These are phyloP conservation scores for Argyra leucocephala DNA, from an alignment of 2,888 invertebrate species.

Conservation along the genomic window DNA sequence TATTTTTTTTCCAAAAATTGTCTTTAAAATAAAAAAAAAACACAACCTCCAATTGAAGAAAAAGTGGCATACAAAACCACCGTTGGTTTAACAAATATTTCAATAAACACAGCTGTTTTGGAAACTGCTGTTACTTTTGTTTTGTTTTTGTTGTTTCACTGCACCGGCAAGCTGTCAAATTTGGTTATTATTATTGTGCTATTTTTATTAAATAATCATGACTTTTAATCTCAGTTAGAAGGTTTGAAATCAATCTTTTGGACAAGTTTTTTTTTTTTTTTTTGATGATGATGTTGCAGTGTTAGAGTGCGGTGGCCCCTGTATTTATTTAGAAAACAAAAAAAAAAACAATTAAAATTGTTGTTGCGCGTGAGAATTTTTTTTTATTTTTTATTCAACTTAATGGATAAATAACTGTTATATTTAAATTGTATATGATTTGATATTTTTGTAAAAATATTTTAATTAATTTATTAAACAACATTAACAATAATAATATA, in stretches of 20 bases:
- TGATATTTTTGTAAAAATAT: background rate
- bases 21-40: background rate
- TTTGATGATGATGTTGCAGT: background rate
- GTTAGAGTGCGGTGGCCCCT: background rate
- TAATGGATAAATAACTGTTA: background rate
- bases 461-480: background rate
- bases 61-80: background rate
- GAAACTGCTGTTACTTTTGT: background rate
- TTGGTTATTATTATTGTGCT: background rate
- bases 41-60: background rate
- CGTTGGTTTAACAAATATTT: background rate
- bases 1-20: background rate
- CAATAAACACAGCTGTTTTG: background rate
- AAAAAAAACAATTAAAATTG: background rate
- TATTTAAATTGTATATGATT: background rate
- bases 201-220: background rate
- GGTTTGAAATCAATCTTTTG: background rate
- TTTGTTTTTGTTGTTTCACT: background rate
- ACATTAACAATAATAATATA: background rate
- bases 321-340: background rate
- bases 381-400: background rate
- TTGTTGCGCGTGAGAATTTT: background rate
- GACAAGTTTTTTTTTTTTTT: background rate
- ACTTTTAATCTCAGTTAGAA: constrained; percentile 2
- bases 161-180: background rate